phyloP scores from a whole-genome alignment of 2,113 vertebrate species.

The Hymenochirus boettgeri region DNA sequence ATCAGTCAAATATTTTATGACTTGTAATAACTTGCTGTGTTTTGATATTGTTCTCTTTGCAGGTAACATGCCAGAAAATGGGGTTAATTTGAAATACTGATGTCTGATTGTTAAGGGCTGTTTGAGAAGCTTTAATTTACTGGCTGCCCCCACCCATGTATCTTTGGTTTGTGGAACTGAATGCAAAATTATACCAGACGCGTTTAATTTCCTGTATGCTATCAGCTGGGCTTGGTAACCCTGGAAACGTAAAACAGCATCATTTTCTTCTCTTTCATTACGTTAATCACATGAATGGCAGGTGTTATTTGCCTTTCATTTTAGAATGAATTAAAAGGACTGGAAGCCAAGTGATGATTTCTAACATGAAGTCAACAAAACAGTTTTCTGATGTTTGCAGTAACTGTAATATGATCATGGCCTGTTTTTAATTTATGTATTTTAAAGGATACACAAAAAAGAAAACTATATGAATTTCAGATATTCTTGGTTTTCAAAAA shows the following conservation, averaged over 20 bases:
- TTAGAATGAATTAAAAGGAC: neutral
- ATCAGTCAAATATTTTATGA: neutral
- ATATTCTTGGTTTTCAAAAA: too few relatives aligned
- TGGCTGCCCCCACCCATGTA: constrained; percentile 48
- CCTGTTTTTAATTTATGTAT: too few relatives aligned
- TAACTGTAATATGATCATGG: too few relatives aligned
- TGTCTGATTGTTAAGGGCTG: neutral
- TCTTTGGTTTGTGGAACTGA: constrained; percentile 47
- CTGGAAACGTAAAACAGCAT: constrained; percentile 57
- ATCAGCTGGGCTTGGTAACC: constrained; percentile 66
- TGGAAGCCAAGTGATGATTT: constrained; percentile 1
- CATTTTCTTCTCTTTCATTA: constrained; percentile 39
- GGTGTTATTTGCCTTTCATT: constrained; percentile 7
- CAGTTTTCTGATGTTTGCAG: neutral
- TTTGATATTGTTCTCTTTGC: neutral
- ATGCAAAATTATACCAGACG: constrained; percentile 47
- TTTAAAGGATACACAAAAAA: too few relatives aligned
- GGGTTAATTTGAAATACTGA: neutral
- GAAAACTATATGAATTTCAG: too few relatives aligned
- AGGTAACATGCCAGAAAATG: neutral
- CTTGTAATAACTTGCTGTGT: neutral
- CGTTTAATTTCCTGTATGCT: constrained; percentile 75
- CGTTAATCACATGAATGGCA: constrained; percentile 20
- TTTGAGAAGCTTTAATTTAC: neutral
- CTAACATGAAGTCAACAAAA: neutral